Evolutionary conservation across 1,140 invertebrate species (phyloP), one percentile per base, ranked within the genome.

Genomic region (Meloidogyne chitwoodi): DNA sequence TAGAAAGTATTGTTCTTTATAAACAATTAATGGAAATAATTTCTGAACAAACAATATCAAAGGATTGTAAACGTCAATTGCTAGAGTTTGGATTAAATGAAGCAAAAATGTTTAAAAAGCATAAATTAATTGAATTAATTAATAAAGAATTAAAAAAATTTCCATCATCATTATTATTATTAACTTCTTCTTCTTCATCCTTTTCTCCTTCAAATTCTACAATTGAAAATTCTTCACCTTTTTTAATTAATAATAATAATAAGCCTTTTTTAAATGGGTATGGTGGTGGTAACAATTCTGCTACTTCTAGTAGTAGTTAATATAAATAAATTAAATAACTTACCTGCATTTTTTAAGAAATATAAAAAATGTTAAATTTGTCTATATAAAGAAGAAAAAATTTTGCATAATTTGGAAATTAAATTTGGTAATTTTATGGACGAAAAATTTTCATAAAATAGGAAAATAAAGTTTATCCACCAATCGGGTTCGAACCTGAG

Each of bases 91-190:
- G 71, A 16, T 16, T 63, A 14, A 16, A 8, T 24, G 71, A 73
- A 34, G 71, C 71, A 26, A 24, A 61, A 73, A 61, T 61, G 27
- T 73, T 73, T 64, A 73, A 73, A 31, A 61, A 56, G 24, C 34
- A 24, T 24, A 65, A 8, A 29, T 61, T 73, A 64, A 56, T 61
- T 14, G 71, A 73, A 29, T 22, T 73, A 38, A 73, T 73, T 34
- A 64, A 34, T 27, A 24, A 73, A 12, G 38, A 31, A 26, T 31
- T 73, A 38, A 11, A 73, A 63, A 61, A n/a, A 19, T 22, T 61
- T n/a, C 16, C 31, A 71, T 16, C 31, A 22, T 4, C 22, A 67
- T 26, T 67, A 19, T 66, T 66, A 19, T 24, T 66, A 22, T 6
- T 22, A 67, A 4, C 65, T 67, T 31, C 65, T 67, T 67, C 65